Base-by-base conservation (phyloP, 2,113 vertebrate species). In the Rhegmatorhina hoffmannsi region DNA sequence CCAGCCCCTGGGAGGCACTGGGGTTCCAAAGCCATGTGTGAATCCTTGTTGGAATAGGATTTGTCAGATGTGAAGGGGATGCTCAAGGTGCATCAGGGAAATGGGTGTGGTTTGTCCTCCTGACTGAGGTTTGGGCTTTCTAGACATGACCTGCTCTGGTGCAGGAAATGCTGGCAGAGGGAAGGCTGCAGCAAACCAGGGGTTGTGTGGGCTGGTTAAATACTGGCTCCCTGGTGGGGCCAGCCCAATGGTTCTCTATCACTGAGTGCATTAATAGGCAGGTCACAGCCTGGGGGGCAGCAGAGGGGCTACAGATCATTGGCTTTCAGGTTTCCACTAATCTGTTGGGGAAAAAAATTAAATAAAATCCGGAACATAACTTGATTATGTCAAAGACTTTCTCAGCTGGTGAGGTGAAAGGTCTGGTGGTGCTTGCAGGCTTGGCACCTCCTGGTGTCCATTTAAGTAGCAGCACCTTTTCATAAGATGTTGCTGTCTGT, bases 111-210 rank as follows among this genome's bases (percentile, higher is more conserved):
- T 80, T 84, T 36, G 56, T 92, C 52, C 24, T 64, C 28, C 66
- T 3, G 1, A 3, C 55, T 47, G 56, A 52, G 20, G 29, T 19
- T 10, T 6, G 4, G n/a, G 29, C 29, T n/a, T 52, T 76, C 29
- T 36, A 15, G 34, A 20, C 29, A 24, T 0, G 1, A 3, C 2
- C 3, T 59, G 49, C 33, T 17, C n/a, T 18, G 38, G 15, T 12
- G 5, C 29, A 24, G 2, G 0, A 46, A 15, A 24, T 1, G 3
- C 3, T 63, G 46, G n/a, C n/a, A 7, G 33, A 13, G 36, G n/a
- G 34, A 10, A 8, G 15, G 38, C 43, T 91, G 56, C 52, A 38
- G 46, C 8, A 38, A 28, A 63, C 4, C 23, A 12, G 23, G 10
- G 28, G 12, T 15, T 17, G 13, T 23, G 1, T 2, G 8, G 31